Base-by-base conservation (phyloP, 2,888 invertebrate species). In the Trachelus stipa region DNA sequence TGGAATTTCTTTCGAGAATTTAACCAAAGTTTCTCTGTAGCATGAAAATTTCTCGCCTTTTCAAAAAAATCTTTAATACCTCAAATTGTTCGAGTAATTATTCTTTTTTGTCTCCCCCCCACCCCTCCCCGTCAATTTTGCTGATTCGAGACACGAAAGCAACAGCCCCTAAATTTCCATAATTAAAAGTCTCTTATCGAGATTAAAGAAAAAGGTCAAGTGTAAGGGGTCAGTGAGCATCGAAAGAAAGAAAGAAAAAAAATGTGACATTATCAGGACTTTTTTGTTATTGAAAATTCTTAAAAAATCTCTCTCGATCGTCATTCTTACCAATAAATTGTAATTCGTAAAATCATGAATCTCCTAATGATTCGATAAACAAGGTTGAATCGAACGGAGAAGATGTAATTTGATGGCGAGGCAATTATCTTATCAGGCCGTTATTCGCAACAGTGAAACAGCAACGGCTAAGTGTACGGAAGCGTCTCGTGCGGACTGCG, bases 401-500 rank as follows among this genome's bases (percentile, higher is more conserved):
- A 40, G 4, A 40, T 1, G 40, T 4, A 40, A 15, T 40, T 56
- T 56, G 9, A 23, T 2, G 9, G 1, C 0, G 56, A 56, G 56
- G 56, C 56, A 56, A 56, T 56, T 56, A 56, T 23, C 56, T 56
- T 56, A 56, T 56, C 56, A 9, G 56, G 9, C 23, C 56, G 23
- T 23, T 56, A 56, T 56, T 56, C 56, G 56, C 56, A 23, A 56
- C 23, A 23, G 56, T 2, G 56, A 15, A 56, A 56, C 56, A 56
- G 56, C 56, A 56, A 56, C 56, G 23, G 56, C 56, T 9, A 56
- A 56, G 23, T 56, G 56, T 56, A 56, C 56, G 56, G 23, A 56
- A 71, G 33, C 15, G 23, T 33, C 73, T 31, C 73, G 34, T 71
- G 34, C 33, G 34, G 34, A 31, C 82, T 81, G 78, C 81, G 80